phyloP scores from a whole-genome alignment of 1,140 invertebrate genomes.

The Cherax quadricarinatus region DNA sequence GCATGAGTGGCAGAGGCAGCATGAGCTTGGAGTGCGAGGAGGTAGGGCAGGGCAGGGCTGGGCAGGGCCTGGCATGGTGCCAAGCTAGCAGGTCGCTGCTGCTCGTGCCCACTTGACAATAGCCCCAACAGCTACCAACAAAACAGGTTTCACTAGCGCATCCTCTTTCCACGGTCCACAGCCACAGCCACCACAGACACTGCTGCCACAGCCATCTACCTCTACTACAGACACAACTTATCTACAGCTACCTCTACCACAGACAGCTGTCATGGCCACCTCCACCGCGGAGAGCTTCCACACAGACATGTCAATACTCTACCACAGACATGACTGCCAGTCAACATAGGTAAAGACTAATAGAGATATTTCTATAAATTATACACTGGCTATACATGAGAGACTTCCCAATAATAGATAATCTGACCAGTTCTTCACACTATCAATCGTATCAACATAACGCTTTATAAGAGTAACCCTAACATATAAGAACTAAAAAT shows the following conservation, averaged over 20 bases:
- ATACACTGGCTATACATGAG: too few species aligned
- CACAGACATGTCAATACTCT: not conserved
- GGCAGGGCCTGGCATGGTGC: constrained; percentile 45
- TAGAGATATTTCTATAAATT: too few species aligned
- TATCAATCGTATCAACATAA: too few species aligned
- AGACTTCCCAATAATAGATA: too few species aligned
- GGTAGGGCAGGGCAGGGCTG: constrained; percentile 21
- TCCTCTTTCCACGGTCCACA: not conserved
- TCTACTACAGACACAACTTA: not conserved
- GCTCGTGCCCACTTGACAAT: constrained; percentile 57
- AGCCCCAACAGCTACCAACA: constrained; percentile 44
- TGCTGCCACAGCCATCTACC: not conserved
- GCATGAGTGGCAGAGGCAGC: constrained; percentile 3
- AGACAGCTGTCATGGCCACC: not conserved
- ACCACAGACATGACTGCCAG: too few species aligned
- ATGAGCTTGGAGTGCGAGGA: constrained; percentile 15
- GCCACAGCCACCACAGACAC: constrained; percentile 7
- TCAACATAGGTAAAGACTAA: too few species aligned
- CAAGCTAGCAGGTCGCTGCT: constrained; percentile 10
- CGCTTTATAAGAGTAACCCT: too few species aligned
- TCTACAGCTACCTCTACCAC: too few species aligned
- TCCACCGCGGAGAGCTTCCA: not conserved
- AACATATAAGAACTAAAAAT: not conserved
- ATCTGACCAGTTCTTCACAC: too few species aligned
- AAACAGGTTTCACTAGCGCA: constrained; percentile 49